Evolutionary conservation across 2,888 invertebrate genomes (phyloP), one percentile per base, ranked within the genome.

Genomic region (Morpho deidamia): DNA sequence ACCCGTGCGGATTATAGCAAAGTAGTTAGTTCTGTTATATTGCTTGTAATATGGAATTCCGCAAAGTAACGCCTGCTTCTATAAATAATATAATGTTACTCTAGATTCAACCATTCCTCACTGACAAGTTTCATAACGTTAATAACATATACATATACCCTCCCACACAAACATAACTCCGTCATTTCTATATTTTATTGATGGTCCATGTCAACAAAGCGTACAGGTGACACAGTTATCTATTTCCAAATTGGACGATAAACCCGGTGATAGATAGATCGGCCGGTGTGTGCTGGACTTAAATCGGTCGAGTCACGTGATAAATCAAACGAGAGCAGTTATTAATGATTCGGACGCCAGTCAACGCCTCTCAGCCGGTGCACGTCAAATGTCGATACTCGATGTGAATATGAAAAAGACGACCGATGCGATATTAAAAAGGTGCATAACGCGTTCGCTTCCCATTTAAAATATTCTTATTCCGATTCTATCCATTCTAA

Each of bases 321-420:
- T 47, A 50, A 50, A 56, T 50, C 42, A 45, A 53, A 42, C 42
- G 45, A 47, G 53, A 44, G 44, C n/a, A 46, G 48, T 48, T 58
- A 58, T 58, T 51, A 55, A 55, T 58, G 54, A 51, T 55, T 46
- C 39, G 49, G 47, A 35, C 44, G 35, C 55, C 38, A 54, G 51
- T 58, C 53, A 51, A 44, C 57, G 52, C 45, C 33, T 51, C 51
- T 42, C 42, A 42, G 40, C 51, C 46, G 40, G 35, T 51, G 45
- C 54, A 54, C 51, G 47, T 51, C 57, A 54, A 37, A 54, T 43
- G 42, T 54, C 48, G 51, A 54, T 44, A 35, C 11, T 39, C 51
- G 39, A 51, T 51, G 39, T 51, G 23, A 51, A 44, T 47, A 33
- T 47, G 47, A 34, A 42, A 52, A 52, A 45, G 41, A 12, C 42